These are phyloP conservation scores for Dorcus hopei DNA, from an alignment of 2,888 invertebrate species.

Conservation along the genomic window DNA sequence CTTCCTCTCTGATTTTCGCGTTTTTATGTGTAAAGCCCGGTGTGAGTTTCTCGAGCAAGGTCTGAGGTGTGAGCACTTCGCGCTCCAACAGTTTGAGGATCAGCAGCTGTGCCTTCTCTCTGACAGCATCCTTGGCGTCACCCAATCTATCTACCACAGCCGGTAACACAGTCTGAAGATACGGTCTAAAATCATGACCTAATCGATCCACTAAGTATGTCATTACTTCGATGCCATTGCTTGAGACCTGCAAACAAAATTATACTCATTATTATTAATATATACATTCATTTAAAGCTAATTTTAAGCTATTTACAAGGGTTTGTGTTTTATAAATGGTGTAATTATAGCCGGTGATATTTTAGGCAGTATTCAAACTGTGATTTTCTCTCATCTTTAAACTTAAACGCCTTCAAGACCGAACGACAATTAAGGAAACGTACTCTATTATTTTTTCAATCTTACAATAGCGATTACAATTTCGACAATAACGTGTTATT, in stretches of 20 bases:
- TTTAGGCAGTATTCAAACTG: no score
- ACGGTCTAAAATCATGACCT: constrained; percentile 83
- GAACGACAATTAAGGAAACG: no score
- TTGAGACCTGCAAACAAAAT: constrained; percentile 68
- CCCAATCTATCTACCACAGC: constrained; percentile 77
- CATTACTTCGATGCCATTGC: constrained; percentile 86
- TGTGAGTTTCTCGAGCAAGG: constrained; percentile 68
- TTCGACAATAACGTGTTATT: no score
- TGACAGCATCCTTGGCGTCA: constrained; percentile 48
- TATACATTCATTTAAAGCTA: neutral
- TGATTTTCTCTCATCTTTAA: no score
- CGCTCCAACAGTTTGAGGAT: constrained; percentile 71
- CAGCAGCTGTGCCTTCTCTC: constrained; percentile 72
- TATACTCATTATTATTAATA: neutral
- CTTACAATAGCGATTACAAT: no score
- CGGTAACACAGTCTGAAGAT: constrained; percentile 78
- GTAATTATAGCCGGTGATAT: no score
- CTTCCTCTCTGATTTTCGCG: constrained; percentile 88
- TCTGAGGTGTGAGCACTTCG: constrained; percentile 65
- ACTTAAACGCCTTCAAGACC: no score
- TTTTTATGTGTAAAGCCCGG: constrained; percentile 81
- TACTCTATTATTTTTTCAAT: no score
- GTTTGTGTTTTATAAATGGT: no score
- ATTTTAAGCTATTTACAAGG: no score
- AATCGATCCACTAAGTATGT: constrained; percentile 81